Evolutionary conservation across 2,113 vertebrate species (phyloP), one percentile per base, ranked within the genome.

Genomic region (Physeter macrocephalus): DNA sequence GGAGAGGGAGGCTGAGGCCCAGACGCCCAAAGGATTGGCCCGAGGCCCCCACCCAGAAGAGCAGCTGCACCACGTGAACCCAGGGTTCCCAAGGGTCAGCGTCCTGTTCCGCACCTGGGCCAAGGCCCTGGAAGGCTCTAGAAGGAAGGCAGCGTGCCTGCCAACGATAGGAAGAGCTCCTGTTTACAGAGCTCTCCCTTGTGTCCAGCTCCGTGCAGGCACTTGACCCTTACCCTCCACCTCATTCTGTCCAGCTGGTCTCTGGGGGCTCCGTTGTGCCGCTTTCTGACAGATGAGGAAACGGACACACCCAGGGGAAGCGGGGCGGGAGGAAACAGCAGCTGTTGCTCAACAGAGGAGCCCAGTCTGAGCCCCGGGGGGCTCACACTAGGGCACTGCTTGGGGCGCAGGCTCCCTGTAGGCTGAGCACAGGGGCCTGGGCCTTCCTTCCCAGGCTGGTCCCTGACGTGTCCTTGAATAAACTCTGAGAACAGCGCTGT

Each of bases 261-360:
- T 41, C 5, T 1, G 2, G 29, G 59, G 29, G 13, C 1, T 0
- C 43, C 8, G 1, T 1, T 9, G 4, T 12, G 17, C 15, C 21
- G 57, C n/a, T 43, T 59, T 59, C 67, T 0, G 2, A 69, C 34
- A 82, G 66, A 13, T 13, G 7, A 54, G 62, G 23, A 88, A 69
- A 54, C 8, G 0, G 3, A 17, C 17, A 31, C 36, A 17, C 20
- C 13, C 64, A 25, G 62, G 27, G 41, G 34, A 52, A 20, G 52
- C 0, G 0, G 8, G 8, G 18, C 0, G 0, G 59, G 36, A 54
- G 31, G 36, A 31, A 49, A 17, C 29, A 46, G 80, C 34, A 52
- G 49, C 25, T 7, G 3, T 8, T 27, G 12, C 39, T 88, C 49
- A 15, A 41, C 18, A 39, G 39, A 74, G 49, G n/a, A 34, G 49